Evolutionary conservation across 2,113 vertebrate species (phyloP).

Genomic region (Sinocyclocheilus anophthalmus): DNA sequence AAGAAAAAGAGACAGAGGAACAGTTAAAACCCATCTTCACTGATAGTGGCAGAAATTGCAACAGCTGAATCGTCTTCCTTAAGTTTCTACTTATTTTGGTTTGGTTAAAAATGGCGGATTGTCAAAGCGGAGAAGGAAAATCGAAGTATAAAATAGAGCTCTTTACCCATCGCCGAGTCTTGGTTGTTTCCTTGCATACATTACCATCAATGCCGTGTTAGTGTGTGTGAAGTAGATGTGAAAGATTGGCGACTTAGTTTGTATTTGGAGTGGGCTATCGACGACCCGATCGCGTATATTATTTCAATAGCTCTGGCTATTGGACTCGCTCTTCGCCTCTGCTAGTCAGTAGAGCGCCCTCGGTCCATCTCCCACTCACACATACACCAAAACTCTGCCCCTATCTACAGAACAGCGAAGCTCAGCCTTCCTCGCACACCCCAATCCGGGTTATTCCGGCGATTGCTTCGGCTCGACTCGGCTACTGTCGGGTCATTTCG

Average conservation of each 20-base stretch:
- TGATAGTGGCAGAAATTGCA: slow-evolving; percentile 45
- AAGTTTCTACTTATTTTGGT: slow-evolving; percentile 69
- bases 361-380: slow-evolving; percentile 76
- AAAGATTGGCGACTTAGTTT: slow-evolving; percentile 71
- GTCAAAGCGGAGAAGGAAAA: slow-evolving; percentile 81
- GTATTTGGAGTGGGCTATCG: slow-evolving; percentile 57
- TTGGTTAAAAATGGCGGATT: slow-evolving; percentile 89
- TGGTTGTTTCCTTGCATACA: slow-evolving; percentile 99
- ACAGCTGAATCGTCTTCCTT: slow-evolving; percentile 59
- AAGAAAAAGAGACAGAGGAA: slow-evolving; percentile 58
- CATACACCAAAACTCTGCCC: slow-evolving; percentile 60
- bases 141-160: slow-evolving; percentile 70
- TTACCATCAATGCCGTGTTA: slow-evolving; percentile 99
- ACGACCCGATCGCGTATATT: slow-evolving; percentile 65
- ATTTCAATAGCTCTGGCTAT: slow-evolving; percentile 68
- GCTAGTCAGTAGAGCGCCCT: slow-evolving; percentile 77
- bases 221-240: slow-evolving; percentile 90
- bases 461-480: slow-evolving; percentile 33
- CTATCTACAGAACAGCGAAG: slow-evolving; percentile 62
- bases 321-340: slow-evolving; percentile 67
- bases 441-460: slow-evolving; percentile 58
- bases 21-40: slow-evolving; percentile 11
- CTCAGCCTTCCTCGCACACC: slow-evolving; percentile 57
- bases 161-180: slow-evolving; percentile 99
- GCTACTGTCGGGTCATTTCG: background rate